Evolutionary conservation across 2,797 vertebrate genomes (phyloP), one percentile per base, ranked within the genome.

Genomic region (Distichodus sexfasciatus): DNA sequence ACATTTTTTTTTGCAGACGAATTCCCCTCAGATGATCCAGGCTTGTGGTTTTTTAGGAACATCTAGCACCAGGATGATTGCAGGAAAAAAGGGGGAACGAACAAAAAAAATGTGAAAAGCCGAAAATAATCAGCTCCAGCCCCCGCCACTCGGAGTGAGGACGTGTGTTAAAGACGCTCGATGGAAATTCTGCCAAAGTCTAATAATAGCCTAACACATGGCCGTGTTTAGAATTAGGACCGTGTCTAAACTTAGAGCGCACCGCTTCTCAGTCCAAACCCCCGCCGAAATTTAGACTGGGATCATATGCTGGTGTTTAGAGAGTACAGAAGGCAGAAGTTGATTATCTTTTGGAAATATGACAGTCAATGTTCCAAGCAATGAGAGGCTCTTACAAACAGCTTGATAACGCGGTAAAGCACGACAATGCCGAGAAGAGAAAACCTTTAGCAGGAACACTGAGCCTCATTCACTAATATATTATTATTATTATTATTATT

Each of bases 201-300:
- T 91, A 90, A 90, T 89, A 88, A 91, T 91, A 91, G 87, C 84
- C 40, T 61, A 81, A 83, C 87, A 85, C 85, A 85, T 79, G 82
- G 81, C 80, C 81, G 82, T 83, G 88, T 88, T 86, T 82, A 84
- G 74, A 82, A 77, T 80, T 79, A 78, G 73, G 84, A 85, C 84
- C 76, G 78, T 84, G 79, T 82, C 88, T 92, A 86, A 87, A 88
- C 80, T 85, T 88, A 86, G 83, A 69, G 71, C 69, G 53, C 61
- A 75, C 74, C 33, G 77, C 23, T 10, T 68, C 17, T 17, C 60
- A 31, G 65, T 36, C 60, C 65, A 63, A 33, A 40, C 76, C 76
- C 62, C 80, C 44, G 23, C 35, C n/a, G n/a, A n/a, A n/a, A n/a
- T n/a, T 65, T 28, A 72, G 46, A 10, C 17, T 33, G 29, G 10